A percentile compares a stretch with the other conserved stretches of the same genome.
Evolutionary conservation across 2,888 invertebrate species (phyloP).

Genomic region (Epinotia demarniana): DNA sequence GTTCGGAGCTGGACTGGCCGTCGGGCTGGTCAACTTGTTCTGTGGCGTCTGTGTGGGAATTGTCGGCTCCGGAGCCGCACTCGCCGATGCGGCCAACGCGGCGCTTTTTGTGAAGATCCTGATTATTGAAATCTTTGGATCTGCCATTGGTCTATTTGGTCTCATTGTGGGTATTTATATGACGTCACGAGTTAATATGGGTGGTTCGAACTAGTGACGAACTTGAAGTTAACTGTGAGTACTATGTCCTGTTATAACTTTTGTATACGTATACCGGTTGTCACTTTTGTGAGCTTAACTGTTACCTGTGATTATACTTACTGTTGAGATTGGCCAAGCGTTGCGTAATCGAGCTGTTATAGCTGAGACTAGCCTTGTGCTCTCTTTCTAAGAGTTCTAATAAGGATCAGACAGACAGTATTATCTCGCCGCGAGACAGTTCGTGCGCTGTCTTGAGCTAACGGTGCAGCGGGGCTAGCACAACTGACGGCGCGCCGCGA

Average conservation of each 20-base stretch:
- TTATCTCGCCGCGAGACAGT: too few species aligned
- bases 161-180: conserved; percentile 99
- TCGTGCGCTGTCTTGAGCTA: too few species aligned
- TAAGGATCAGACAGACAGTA: too few species aligned
- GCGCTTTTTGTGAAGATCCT: conserved; percentile 98
- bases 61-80: conserved; percentile 98
- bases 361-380: too few species aligned
- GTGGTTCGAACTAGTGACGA: conserved; percentile 74
- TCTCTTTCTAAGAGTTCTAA: too few species aligned
- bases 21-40: conserved; percentile 98
- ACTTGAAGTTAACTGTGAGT: conserved; percentile 79
- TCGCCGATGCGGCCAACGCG: conserved; percentile 98
- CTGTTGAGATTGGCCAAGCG: too few species aligned
- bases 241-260: conserved; percentile 48
- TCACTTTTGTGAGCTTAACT: too few species aligned
- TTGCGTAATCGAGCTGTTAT: too few species aligned
- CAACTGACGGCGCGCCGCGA: too few species aligned
- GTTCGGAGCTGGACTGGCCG: conserved; percentile 98
- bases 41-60: conserved; percentile 98
- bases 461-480: too few species aligned
- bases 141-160: conserved; percentile 99
- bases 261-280: conserved; percentile 31
- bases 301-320: too few species aligned
- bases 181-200: conserved; percentile 93
- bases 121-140: conserved; percentile 99